Base-by-base conservation (phyloP, 2,888 invertebrate genomes). In the Drosophila nr. perissopoda region DNA sequence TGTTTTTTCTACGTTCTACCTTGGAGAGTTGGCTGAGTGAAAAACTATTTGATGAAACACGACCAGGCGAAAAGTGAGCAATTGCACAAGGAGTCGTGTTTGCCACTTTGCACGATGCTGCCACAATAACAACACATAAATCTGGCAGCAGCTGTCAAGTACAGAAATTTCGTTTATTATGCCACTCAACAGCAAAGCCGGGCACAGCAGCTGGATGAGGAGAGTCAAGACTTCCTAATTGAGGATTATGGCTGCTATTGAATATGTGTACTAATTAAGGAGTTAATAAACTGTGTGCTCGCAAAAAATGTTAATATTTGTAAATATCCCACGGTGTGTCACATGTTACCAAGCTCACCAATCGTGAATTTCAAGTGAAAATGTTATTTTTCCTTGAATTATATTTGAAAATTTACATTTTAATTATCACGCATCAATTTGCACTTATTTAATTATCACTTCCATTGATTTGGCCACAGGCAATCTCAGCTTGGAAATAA, bases 111-210 rank as follows among this genome's bases (percentile, higher is more conserved):
- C 40, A 29, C 34, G 8, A 29, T 78, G 54, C 40, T 70, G 74
- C 51, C 57, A 67, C 84, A 83, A 78, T 81, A 83, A 69, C 81
- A 82, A 76, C 81, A 77, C 65, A 70, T 81, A 82, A 83, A 85
- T 78, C 81, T 86, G 78, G 86, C 70, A 86, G 76, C 83, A 86
- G 87, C 83, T 83, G 83, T 81, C 83, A 86, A 83, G 67, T 71
- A 73, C 78, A 83, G 83, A 75, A 77, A 57, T 67, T 75, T 62
- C 46, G 53, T 81, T 80, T 73, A 74, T 65, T 76, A 62, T 67
- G 70, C 78, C 51, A 38, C 42, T 67, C 58, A 56, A 33, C 13
- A 63, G 46, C 46, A 46, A 46, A 16, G 21, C 46, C 4, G 16
- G 16, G 2, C 21, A 46, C 46, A 0, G 21, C 2, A 46, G 21